Conservation (phyloP, 1,140 invertebrate species). For the Sycobia sp. region DNA sequence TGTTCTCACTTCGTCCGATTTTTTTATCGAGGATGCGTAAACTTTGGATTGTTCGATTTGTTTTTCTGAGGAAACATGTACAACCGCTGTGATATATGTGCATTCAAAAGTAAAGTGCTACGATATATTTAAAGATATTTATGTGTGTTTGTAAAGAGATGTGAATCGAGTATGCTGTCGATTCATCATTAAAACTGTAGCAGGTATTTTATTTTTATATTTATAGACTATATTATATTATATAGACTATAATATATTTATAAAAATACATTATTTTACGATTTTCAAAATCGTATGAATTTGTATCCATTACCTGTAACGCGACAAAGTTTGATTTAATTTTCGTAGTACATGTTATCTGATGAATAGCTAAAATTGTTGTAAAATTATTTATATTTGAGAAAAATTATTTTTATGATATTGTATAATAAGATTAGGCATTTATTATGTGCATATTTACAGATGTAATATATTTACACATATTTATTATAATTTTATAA, state of each 20-base stretch:
- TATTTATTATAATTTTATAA: neutral
- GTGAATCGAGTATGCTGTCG: constrained; percentile 2
- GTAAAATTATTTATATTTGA: too few species aligned
- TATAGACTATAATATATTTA: too few species aligned
- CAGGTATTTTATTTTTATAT: neutral
- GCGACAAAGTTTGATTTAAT: constrained; percentile 7
- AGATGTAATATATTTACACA: neutral
- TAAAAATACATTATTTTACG: constrained; percentile 1
- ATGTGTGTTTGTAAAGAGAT: constrained; percentile 22
- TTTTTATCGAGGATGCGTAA: constrained; percentile 12
- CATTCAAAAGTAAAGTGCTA: constrained; percentile 36
- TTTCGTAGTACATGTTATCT: too few species aligned
- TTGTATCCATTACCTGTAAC: neutral
- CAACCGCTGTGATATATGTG: constrained; percentile 39
- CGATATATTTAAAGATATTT: constrained; percentile 12
- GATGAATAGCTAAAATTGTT: too few species aligned
- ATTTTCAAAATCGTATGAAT: constrained; percentile 3
- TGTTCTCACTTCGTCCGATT: neutral
- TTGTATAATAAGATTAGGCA: neutral
- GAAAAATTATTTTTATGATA: neutral
- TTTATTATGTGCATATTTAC: constrained; percentile 7
- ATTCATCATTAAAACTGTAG: constrained; percentile 7
- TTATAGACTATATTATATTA: neutral
- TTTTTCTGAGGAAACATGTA: constrained; percentile 29
- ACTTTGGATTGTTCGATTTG: constrained; percentile 26